Base-by-base conservation (phyloP, 2,113 vertebrate species). In the Gopherus evgoodei region DNA sequence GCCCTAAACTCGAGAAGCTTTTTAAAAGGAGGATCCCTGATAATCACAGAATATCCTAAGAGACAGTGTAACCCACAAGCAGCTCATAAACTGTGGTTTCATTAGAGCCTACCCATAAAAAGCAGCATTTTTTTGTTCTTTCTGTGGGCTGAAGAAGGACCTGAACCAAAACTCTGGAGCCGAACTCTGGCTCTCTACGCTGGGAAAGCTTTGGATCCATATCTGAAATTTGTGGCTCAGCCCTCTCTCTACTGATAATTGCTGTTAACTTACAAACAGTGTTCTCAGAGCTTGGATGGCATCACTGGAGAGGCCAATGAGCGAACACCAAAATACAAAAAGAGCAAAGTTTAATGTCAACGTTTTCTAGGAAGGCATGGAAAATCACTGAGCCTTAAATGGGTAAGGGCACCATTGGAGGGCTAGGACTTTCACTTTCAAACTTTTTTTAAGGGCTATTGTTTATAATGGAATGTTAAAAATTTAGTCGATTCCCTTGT, bases 321-420 rank as follows among this genome's bases (percentile, higher is more conserved):
- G 76, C 83, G 86, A 52, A 13, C 95, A 0, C 47, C 83, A 91
- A 52, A 5, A 24, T 16, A 83, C 44, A 86, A 54, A 53, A 47
- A 12, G 91, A 85, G 78, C 80, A 91, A 38, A 4, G 87, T 80
- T 7, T 22, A 78, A 0, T 91, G 88, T 93, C 95, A 93, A 76
- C 21, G 84, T 6, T 62, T 19, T 96, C 95, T 97, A 75, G 90
- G 93, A 93, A 94, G 83, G 93, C 94, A 93, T 93, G 91, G 95
- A 91, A 84, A 95, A 91, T 94, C 97, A 94, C 80, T 76, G 24
- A 83, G 5, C 3, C 75, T 12, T 96, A 85, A 93, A 95, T 7
- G 13, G 1, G 3, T 54, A 83, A 72, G 47, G 42, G 42, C 47
- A 57, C 93, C 94, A 95, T 86, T 91, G 93, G 44, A 24, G 47